Evolutionary conservation across 2,888 invertebrate genomes (phyloP).

Genomic region (Dichetophora obliterata): DNA sequence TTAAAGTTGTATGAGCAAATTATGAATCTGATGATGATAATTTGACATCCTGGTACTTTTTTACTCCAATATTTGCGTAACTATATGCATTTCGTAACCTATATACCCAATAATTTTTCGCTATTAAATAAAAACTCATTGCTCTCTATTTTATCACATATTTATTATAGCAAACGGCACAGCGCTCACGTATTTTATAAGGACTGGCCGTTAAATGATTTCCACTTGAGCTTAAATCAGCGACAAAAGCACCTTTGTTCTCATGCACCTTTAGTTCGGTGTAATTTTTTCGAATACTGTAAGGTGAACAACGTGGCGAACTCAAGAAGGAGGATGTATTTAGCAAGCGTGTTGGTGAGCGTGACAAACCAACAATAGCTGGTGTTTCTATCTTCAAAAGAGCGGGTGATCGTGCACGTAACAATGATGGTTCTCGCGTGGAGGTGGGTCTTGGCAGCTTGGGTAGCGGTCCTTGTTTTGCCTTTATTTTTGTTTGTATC

Average conservation of each 20-base stretch:
- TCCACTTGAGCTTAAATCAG: neutral
- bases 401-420: constrained; percentile 17
- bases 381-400: constrained; percentile 27
- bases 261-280: constrained; percentile 46
- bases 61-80: too few relatives aligned
- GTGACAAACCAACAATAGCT: constrained; percentile 38
- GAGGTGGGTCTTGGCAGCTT: neutral
- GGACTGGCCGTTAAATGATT: constrained; percentile 42
- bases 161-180: constrained; percentile 61
- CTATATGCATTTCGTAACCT: too few relatives aligned
- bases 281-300: constrained; percentile 52
- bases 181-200: constrained; percentile 56
- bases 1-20: too few relatives aligned
- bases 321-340: constrained; percentile 52
- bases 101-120: neutral
- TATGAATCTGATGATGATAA: too few relatives aligned
- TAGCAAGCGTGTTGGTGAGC: constrained; percentile 41
- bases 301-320: constrained; percentile 58
- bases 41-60: too few relatives aligned
- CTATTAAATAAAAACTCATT: neutral
- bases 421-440: neutral
- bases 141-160: constrained; percentile 54
- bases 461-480: neutral
- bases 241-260: constrained; percentile 32
- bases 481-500: neutral